These are phyloP conservation scores for Drosophila neocordata DNA, from an alignment of 1,140 invertebrate genomes.

Conservation along the genomic window DNA sequence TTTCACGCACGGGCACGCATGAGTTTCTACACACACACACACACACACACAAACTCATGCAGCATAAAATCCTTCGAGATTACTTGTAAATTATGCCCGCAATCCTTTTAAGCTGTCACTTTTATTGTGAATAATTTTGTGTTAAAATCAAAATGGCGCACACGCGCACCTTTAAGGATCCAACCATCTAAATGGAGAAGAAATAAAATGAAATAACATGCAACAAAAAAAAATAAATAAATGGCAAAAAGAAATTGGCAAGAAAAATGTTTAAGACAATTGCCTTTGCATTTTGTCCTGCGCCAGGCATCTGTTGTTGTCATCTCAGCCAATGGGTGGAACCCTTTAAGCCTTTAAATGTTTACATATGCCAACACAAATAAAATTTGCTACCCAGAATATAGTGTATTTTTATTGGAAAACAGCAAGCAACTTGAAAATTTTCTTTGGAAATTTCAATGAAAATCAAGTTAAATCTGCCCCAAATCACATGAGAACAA, in stretches of 20 bases:
- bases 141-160: conserved; percentile 73
- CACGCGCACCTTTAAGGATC: conserved; percentile 43
- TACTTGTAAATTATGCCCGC: conserved; percentile 65
- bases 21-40: conserved; percentile 7
- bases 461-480: background rate
- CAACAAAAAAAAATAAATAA: background rate
- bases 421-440: background rate
- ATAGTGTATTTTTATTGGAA: background rate
- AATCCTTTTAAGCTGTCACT: conserved; percentile 79
- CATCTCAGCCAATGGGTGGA: background rate
- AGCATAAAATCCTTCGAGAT: conserved; percentile 47
- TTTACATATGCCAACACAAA: conserved; percentile 44
- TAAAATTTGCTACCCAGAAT: background rate
- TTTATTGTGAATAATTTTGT: conserved; percentile 76
- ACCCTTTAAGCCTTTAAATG: conserved; percentile 39
- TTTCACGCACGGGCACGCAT: conserved; percentile 60
- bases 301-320: background rate
- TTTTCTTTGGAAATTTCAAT: background rate
- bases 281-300: conserved; percentile 56
- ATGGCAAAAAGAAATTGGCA: conserved; percentile 40
- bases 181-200: background rate
- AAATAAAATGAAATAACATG: background rate
- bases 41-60: background rate
- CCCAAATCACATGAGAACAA: no score
- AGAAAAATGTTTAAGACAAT: conserved; percentile 64